Evolutionary conservation across 2,888 invertebrate species (phyloP), one percentile per base, ranked within the genome.

Genomic region (Papilio elwesi): DNA sequence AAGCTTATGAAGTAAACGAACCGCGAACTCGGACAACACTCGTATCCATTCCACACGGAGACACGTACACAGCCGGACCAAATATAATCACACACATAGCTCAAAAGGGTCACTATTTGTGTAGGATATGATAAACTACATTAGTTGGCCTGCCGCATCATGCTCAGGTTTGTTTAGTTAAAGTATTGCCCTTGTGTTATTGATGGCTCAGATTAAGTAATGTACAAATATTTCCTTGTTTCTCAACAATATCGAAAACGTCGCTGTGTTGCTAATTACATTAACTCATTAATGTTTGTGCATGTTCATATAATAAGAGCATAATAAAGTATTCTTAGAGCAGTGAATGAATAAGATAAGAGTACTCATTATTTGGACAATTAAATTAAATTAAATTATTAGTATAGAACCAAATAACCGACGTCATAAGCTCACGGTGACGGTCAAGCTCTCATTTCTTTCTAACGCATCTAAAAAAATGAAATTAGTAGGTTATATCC

Each of bases 1-100:
- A 74, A 53, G 66, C 64, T 67, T 70, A 74, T 70, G 66, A 70
- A 75, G 67, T 63, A 73, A 76, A 75, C 71, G 65, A 75, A 73
- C 72, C 68, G 71, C 63, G 63, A 52, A 36, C 9, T 57, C 49
- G 59, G 26, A 68, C 52, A 70, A 67, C 52, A 70, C 38, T 59
- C 59, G 38, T 59, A n/a, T 59, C 59, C 59, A 59, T 47, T 51
- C 13, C 13, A 57, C 53, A 38, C 43, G 49, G 26, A 57, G 16
- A 49, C 11, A 12, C 48, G 16, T 11, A 63, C n/a, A 57, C 48
- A 16, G 16, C 16, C 15, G 7, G 63, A 63, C 48, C 8, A 38
- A 38, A 38, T 65, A 13, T 49, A 65, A 48, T 65, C 49, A 66
- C 6, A 66, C 6, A 66, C 52, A 11, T 38, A 36, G 36, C 16